A percentile compares a stretch with the other conserved stretches of the same genome.
Conservation (phyloP, 2,113 vertebrate genomes). For the Speoplatyrhinus poulsoni region DNA sequence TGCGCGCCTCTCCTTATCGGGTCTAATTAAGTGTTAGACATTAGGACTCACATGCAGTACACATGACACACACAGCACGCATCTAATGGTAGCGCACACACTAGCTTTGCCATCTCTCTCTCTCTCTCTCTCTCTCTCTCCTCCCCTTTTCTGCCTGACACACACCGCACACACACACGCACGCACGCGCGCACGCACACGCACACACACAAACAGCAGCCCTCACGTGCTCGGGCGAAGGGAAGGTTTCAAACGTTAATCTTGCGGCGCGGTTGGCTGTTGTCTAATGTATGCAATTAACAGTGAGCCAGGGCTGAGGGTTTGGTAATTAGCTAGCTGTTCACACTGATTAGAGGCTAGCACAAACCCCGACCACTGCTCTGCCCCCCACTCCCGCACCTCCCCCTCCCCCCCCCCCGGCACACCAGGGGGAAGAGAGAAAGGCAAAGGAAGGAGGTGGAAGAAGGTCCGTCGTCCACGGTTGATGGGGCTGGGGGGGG, state of each 20-base stretch:
- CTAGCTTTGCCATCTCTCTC: not conserved
- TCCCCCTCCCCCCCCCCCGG: not conserved
- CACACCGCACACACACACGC: not conserved
- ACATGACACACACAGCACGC: slow-evolving; percentile 46
- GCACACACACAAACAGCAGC: slow-evolving; percentile 24
- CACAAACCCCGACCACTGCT: slow-evolving; percentile 76
- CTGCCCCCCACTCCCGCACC: slow-evolving; percentile 3
- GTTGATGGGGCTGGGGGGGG: not conserved
- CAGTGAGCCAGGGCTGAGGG: slow-evolving; percentile 88
- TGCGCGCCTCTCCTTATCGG: slow-evolving; percentile 58
- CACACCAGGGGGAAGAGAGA: not conserved
- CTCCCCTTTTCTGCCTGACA: not conserved
- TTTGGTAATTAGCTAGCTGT: slow-evolving; percentile 98
- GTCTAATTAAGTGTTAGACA: slow-evolving; percentile 76
- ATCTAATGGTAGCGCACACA: slow-evolving; percentile 3
- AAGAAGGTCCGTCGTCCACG: not conserved
- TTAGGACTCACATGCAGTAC: slow-evolving; percentile 38
- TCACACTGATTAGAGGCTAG: slow-evolving; percentile 87
- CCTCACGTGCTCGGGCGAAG: slow-evolving; percentile 66
- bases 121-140: not conserved
- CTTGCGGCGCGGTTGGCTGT: slow-evolving; percentile 98
- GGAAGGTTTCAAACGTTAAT: slow-evolving; percentile 99
- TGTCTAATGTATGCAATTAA: slow-evolving; percentile 99
- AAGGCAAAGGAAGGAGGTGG: not conserved
- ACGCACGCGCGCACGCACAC: slow-evolving; percentile 25